Base-by-base conservation (phyloP, 2,888 invertebrate species). In the Drosophila percnosoma region DNA sequence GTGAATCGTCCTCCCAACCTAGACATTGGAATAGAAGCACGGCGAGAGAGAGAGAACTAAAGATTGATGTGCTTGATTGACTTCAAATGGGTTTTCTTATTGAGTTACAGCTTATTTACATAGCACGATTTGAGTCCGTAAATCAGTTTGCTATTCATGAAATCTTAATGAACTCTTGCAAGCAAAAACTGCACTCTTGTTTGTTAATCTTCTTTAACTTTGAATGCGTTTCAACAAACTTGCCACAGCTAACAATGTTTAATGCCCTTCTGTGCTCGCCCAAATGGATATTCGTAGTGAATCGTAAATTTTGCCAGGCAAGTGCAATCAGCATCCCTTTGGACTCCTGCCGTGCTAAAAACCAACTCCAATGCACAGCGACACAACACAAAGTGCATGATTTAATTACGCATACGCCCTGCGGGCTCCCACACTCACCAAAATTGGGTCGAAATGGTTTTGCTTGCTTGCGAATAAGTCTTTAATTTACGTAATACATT, bases 1-100 rank as follows among this genome's bases (percentile, higher is more conserved):
- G 93, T 91, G 64, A 91, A 93, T 11, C 93, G 92, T 7, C 93
- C 92, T 45, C 93, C 93, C 68, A 93, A 84, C 54, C 92, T 93
- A 73, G n/a, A n/a, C 15, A 49, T 27, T 18, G n/a, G 15, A 34
- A 38, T 4, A 36, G 10, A 51, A 29, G 31, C 2, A 31, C 13
- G 29, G 11, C 29, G 36, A 36, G 42, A 51, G 11, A 33, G 38
- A 52, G 34, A 11, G n/a, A 58, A 27, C 29, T 40, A 69, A 42
- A 70, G 60, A 73, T 59, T 73, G 53, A 73, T 62, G 38, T 53
- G 51, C 49, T 78, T 83, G 75, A 60, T 65, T 69, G 65, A 24
- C 29, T 34, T 51, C 59, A 24, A 36, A 6, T 18, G 34, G 29
- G 38, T 40, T 42, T 15, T 21, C 31, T 76, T 69, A 88, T 88